Base-by-base conservation (phyloP, 2,888 invertebrate species). In the Trachelus troglodyta region DNA sequence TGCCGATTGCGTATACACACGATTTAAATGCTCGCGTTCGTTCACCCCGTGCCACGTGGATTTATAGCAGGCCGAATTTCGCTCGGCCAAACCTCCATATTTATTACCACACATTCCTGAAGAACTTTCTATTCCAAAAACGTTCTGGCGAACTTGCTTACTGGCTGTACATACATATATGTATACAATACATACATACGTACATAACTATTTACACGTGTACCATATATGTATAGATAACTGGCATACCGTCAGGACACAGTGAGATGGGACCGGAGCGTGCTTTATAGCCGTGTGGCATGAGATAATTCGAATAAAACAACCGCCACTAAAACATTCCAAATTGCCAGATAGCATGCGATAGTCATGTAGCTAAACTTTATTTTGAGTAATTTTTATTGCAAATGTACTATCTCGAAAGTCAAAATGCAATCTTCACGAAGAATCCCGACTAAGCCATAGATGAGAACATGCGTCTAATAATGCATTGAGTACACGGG, bases 61-160 rank as follows among this genome's bases (percentile, higher is more conserved):
- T 77, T 74, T 69, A 37, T 74, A 74, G 69, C 15, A 34, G 69
- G 34, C 69, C 69, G 56, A 56, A 56, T 23, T 56, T 23, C 40
- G 74, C 31, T 34, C 69, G 74, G 40, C 35, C 37, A 34, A 30
- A 12, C 37, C 40, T 40, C 40, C 34, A 79, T 81, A 79, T 82
- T 80, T 79, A 79, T 80, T 82, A 77, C 79, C 78, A 76, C 77
- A 80, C 81, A 81, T 82, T 79, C 81, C 79, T 75, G 76, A 81
- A 79, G 76, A 81, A 80, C 77, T 80, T 82, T 77, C 77, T 80
- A 80, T 81, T 80, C 76, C 76, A 79, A 77, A 80, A 81, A 80
- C 77, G 81, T 82, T 79, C 56, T 56, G 56, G 56, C 56, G 23
- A 56, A 23, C 56, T 56, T 56, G 56, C 56, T 56, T 56, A 56